Evolutionary conservation across 2,888 invertebrate species (phyloP).

Genomic region (Priocnemis perturbator): DNA sequence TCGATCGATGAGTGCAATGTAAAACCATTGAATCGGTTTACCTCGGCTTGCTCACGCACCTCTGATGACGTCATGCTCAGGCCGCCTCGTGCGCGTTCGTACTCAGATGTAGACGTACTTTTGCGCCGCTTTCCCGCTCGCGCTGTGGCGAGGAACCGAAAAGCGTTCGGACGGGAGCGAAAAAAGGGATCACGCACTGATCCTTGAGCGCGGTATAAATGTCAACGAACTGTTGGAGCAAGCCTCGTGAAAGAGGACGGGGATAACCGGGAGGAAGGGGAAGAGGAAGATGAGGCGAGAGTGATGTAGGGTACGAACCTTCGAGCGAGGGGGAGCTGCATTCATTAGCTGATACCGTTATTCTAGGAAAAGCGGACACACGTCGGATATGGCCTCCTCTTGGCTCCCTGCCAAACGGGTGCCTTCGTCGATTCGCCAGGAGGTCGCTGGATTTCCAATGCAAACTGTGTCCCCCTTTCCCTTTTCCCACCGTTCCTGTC

Average conservation of each 20-base stretch:
- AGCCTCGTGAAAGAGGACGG: not conserved
- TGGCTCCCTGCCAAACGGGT: constrained; percentile 39
- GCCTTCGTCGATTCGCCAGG: constrained; percentile 25
- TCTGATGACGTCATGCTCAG: no score
- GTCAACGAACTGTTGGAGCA: no score
- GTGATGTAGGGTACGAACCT: constrained; percentile 9
- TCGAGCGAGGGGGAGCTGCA: constrained; percentile 13
- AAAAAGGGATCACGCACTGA: no score
- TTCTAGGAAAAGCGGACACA: constrained; percentile 35
- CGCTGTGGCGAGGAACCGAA: no score
- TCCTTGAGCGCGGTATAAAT: no score
- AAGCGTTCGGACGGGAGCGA: no score
- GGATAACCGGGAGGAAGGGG: not conserved
- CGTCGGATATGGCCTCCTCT: constrained; percentile 33
- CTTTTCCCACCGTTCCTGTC: not conserved
- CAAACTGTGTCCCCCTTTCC: constrained; percentile 29
- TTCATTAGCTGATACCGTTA: constrained; percentile 37
- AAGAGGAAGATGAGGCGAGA: constrained; percentile 9
- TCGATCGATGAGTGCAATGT: no score
- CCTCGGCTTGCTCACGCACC: no score
- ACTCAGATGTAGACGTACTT: no score
- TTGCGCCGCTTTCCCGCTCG: no score
- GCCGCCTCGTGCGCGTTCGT: no score
- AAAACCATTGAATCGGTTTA: no score
- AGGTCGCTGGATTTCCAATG: constrained; percentile 35